Evolutionary conservation across 2,113 vertebrate genomes (phyloP).

Genomic region (Python bivittatus): DNA sequence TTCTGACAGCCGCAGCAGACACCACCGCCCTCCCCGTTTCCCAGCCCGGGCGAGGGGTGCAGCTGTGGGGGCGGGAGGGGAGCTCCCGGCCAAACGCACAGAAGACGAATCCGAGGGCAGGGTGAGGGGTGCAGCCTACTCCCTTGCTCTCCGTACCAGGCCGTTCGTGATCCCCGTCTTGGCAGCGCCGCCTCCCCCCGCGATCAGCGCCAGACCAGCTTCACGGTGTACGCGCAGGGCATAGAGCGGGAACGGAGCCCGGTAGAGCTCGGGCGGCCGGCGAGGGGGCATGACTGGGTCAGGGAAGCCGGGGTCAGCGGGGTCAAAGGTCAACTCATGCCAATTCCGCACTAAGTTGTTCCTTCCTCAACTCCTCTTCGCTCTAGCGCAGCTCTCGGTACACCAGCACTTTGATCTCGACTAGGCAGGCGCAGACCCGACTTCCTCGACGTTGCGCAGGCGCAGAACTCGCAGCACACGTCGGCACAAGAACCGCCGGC

Average conservation of each 20-base stretch:
- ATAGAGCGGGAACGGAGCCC: slow-evolving; percentile 93
- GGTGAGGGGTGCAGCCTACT: background rate
- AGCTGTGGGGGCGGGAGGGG: background rate
- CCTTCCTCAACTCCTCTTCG: background rate
- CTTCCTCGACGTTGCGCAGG: background rate
- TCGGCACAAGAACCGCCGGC: background rate
- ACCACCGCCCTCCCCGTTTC: background rate
- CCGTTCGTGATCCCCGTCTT: slow-evolving; percentile 93
- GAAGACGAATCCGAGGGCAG: background rate
- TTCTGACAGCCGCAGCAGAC: background rate
- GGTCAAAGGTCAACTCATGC: background rate
- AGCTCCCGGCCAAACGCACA: background rate
- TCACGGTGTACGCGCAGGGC: slow-evolving; percentile 81
- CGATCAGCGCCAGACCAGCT: slow-evolving; percentile 82
- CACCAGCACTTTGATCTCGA: background rate
- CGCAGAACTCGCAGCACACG: background rate
- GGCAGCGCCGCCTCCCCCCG: slow-evolving; percentile 89
- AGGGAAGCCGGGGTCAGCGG: background rate
- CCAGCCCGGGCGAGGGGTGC: background rate
- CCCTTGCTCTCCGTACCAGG: slow-evolving; percentile 74
- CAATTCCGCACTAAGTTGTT: background rate
- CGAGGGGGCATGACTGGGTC: background rate
- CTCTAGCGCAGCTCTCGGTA: background rate
- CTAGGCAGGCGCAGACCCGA: background rate
- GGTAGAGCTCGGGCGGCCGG: slow-evolving; percentile 80